Base-by-base conservation (phyloP, 1,140 invertebrate genomes). In the Argopecten irradians region DNA sequence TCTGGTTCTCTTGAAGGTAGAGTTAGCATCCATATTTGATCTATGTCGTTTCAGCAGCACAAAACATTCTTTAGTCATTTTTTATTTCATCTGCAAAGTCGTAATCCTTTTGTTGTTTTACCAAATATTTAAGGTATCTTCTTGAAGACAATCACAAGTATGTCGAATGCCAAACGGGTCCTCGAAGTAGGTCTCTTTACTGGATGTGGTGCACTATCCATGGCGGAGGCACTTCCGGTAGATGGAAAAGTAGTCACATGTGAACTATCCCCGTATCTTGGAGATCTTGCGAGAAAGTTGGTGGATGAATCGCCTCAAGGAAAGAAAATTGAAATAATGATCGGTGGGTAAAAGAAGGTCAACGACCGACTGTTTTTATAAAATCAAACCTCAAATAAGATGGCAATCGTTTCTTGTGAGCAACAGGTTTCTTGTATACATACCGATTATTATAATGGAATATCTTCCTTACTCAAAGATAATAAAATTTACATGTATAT, bases 131-230 rank as follows among this genome's bases (percentile, higher is more conserved):
- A 8, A 71, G 55, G 55, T 28, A 28, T n/a, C 1, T 71, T 71
- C 22, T 28, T 71, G n/a, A 71, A 71, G 55, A 71, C 16, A 16
- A 22, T 71, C 22, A n/a, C 22, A n/a, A n/a, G 92, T 71, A 92
- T 92, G 71, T 89, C 90, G n/a, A 90, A 91, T n/a, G 92, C 93
- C 0, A 91, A 90, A 36, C 87, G 89, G 19, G 92, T 92, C 71
- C 84, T 94, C 9, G 93, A 94, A 36, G 88, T 94, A 71, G 93
- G 93, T 11, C 91, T 92, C 89, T 93, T 92, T 90, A 93, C 92
- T 8, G 93, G 93, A 85, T 93, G 92, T 91, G 87, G 90, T 22
- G 91, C 93, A 5, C 82, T 93, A n/a, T 86, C 89, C 34, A 93
- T 93, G 90, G 93, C 93, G n/a, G 93, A 94, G 86, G 93, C 89